Base-by-base conservation (phyloP, 2,113 vertebrate genomes). In the Sitta europaea region DNA sequence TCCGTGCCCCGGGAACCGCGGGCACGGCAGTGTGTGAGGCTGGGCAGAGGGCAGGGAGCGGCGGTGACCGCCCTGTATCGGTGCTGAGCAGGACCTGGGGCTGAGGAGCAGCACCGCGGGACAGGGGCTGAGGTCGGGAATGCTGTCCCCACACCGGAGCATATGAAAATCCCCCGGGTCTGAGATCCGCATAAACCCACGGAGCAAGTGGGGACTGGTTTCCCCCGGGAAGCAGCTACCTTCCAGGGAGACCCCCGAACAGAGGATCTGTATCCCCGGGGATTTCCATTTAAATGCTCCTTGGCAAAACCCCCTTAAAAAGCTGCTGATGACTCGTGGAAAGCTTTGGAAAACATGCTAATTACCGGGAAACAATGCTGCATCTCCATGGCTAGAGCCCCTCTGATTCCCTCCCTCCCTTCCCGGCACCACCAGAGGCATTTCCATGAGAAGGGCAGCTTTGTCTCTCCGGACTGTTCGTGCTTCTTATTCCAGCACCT, bases 341-440 rank as follows among this genome's bases (percentile, higher is more conserved):
- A 97, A 96, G 95, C 97, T 95, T 97, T 97, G 97, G 82, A 96
- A 97, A 97, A 97, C 97, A 97, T 96, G 94, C 96, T 97, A 97
- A 98, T 98, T 97, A 96, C 96, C 90, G 90, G 96, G 97, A 96
- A 97, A 98, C 97, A 98, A 98, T 87, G 72, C 83, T 33, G 76
- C 72, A 88, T 96, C 95, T 95, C 92, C 77, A 33, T 88, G 74
- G 72, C 68, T 58, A 42, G 82, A 94, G 88, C 95, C 95, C 85
- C 84, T 73, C 12, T 22, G 96, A 65, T 90, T 95, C 82, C 92
- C 92, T 92, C 68, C 84, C 96, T 96, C 83, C 23, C 70, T 81
- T 94, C 92, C 77, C 67, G 1, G 55, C 83, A 50, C 67, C 75
- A 55, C 19, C 74, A 76, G 83, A 62, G 70, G 24, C 66, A 96